Evolutionary conservation across 2,888 invertebrate genomes (phyloP).

Genomic region (Eupithecia inturbata): DNA sequence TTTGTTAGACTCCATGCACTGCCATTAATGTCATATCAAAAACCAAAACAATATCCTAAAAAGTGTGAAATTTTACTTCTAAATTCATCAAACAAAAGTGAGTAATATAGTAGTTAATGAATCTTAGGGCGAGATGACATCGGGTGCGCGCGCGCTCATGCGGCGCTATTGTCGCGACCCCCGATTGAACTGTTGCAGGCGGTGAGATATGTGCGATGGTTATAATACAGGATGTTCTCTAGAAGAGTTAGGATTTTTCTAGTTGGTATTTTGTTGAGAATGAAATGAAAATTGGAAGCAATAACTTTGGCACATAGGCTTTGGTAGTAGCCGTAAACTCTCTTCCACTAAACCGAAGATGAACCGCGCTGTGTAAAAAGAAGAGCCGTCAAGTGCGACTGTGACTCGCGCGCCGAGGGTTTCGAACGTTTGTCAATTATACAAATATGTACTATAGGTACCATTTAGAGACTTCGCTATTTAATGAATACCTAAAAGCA

Average conservation of each 20-base stretch:
- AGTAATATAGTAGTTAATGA: slow-evolving; percentile 40
- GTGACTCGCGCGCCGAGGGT: too few species aligned
- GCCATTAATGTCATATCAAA: background rate
- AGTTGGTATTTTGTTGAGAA: background rate
- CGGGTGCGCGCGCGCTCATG: slow-evolving; percentile 66
- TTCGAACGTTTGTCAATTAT: too few species aligned
- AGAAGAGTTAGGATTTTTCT: background rate
- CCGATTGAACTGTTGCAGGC: slow-evolving; percentile 79
- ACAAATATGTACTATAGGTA: too few species aligned
- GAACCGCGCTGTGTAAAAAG: background rate
- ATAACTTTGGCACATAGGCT: background rate
- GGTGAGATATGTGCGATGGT: slow-evolving; percentile 50
- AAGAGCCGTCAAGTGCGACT: too few species aligned
- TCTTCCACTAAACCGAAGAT: background rate
- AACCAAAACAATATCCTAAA: background rate
- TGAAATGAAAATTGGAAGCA: background rate
- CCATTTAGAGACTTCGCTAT: too few species aligned
- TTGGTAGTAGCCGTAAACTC: background rate
- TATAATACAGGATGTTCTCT: slow-evolving; percentile 10
- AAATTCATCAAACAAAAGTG: slow-evolving; percentile 6
- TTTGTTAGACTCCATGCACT: too few species aligned
- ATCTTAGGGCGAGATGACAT: slow-evolving; percentile 56
- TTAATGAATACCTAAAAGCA: too few species aligned
- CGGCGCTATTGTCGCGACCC: slow-evolving; percentile 78
- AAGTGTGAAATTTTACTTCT: background rate